Evolutionary conservation across 2,888 invertebrate species (phyloP), one percentile per base, ranked within the genome.

Genomic region (Drosophila suboccidentalis): DNA sequence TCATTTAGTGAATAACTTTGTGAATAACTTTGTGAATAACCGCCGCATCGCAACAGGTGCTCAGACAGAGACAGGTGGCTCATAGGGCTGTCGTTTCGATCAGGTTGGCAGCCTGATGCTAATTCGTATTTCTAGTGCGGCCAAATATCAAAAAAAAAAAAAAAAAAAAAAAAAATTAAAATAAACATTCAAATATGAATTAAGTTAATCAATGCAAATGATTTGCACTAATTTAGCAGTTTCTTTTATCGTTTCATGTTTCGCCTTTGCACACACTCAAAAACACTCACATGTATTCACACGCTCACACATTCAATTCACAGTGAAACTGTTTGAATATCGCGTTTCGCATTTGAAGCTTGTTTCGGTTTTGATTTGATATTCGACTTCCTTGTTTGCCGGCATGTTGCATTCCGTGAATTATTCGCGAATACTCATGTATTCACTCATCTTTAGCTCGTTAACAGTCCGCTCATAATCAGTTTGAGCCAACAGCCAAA

Each of bases 181-280:
- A 86, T 71, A 71, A 81, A 70, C 66, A 79, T 77, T 71, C 71
- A 66, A 67, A 77, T 77, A 74, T 79, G 76, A 80, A 80, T 82
- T 66, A 79, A 71, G 61, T 77, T 84, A 82, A 87, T 82, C 82
- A 84, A 83, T 87, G 85, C 83, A 85, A 83, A 83, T 87, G 75
- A 68, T 80, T 82, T 87, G 88, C 82, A 87, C 83, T 85, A 85
- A 87, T 87, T 83, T 87, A 68, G 68, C 66, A 61, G 69, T 73
- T 68, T 76, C 54, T 73, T 60, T 60, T 60, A 75, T 68, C 57
- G 63, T 55, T 70, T 71, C 57, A 26, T 54, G 59, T 65, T 69
- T 80, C 51, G 50, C 57, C 36, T 70, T 55, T 65, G 13, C 22
- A 36, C 17, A 39, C 50, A 15, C 34, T 8, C 1, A 29, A 50